Conservation (phyloP, 1,140 invertebrate genomes). For the Portunus trituberculatus region DNA sequence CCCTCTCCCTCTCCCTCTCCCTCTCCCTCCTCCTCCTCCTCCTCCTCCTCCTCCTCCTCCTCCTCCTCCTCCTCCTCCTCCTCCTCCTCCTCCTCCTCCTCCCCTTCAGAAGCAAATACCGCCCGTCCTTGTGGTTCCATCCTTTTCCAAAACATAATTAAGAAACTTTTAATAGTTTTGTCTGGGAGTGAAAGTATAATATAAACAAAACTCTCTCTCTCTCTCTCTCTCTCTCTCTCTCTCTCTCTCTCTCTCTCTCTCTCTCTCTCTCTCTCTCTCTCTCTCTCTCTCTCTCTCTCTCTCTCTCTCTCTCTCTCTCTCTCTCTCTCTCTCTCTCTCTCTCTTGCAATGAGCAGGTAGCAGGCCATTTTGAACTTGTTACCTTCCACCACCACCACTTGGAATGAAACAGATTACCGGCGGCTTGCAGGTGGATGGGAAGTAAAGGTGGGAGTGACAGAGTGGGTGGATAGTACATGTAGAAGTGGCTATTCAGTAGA, state of each 20-base stretch:
- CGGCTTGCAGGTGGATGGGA: not conserved
- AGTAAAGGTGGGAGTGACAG: too few species aligned
- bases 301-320: not conserved
- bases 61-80: not conserved
- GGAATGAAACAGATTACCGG: not conserved
- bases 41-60: not conserved
- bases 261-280: slow-evolving; percentile 18
- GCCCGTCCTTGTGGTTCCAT: not conserved
- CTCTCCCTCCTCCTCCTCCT: too few species aligned
- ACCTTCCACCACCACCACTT: not conserved
- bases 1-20: not conserved
- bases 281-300: slow-evolving; percentile 5
- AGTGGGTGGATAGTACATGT: too few species aligned
- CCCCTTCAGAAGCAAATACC: not conserved
- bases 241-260: slow-evolving; percentile 17
- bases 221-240: slow-evolving; percentile 10
- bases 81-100: not conserved
- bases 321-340: not conserved
- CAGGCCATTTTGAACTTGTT: not conserved
- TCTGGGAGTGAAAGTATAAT: not conserved
- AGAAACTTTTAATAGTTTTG: not conserved
- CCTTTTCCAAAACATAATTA: not conserved
- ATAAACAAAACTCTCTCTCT: slow-evolving; percentile 9
- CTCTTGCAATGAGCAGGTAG: not conserved
- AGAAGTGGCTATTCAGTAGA: not conserved